A percentile compares a stretch with the other conserved stretches of the same genome.
phyloP scores from a whole-genome alignment of 2,113 vertebrate species.

The Nesogale talazaci region DNA sequence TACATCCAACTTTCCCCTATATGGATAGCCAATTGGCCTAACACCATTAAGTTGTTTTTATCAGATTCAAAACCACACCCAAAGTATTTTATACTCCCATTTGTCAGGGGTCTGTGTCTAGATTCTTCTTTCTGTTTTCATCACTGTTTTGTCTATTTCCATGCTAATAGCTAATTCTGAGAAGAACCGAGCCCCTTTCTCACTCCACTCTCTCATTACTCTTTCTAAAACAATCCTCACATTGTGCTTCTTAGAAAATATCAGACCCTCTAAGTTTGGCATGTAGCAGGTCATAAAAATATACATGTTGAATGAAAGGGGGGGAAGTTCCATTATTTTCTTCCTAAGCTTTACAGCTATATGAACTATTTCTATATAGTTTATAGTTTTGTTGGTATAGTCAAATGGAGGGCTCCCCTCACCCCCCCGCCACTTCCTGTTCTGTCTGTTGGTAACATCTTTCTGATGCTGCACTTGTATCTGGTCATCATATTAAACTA shows the following conservation, averaged over 20 bases:
- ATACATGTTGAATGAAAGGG: too few relatives aligned
- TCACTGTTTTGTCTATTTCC: neutral
- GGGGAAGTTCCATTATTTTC: too few relatives aligned
- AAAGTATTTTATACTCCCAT: too few relatives aligned
- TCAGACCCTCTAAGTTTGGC: neutral
- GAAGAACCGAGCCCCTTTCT: neutral
- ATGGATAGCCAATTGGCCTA: neutral
- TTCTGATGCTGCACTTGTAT: too few relatives aligned
- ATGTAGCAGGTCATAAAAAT: neutral
- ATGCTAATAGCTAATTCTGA: constrained; percentile 24
- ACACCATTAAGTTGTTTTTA: neutral
- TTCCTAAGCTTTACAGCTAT: too few relatives aligned
- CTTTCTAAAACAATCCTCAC: neutral
- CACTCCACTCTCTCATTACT: neutral
- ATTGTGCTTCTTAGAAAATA: neutral
- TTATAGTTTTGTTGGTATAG: too few relatives aligned
- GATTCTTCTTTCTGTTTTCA: neutral
- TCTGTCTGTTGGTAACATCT: too few relatives aligned
- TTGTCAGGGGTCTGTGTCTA: accelerated
- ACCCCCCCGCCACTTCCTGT: too few relatives aligned
- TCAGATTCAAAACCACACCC: neutral
- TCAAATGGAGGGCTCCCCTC: too few relatives aligned
- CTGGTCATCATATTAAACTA: too few relatives aligned
- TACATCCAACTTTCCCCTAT: neutral
- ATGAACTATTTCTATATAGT: too few relatives aligned